These are phyloP conservation scores for Masnerella sp. DNA, from an alignment of 2,888 invertebrate species.

Conservation along the genomic window DNA sequence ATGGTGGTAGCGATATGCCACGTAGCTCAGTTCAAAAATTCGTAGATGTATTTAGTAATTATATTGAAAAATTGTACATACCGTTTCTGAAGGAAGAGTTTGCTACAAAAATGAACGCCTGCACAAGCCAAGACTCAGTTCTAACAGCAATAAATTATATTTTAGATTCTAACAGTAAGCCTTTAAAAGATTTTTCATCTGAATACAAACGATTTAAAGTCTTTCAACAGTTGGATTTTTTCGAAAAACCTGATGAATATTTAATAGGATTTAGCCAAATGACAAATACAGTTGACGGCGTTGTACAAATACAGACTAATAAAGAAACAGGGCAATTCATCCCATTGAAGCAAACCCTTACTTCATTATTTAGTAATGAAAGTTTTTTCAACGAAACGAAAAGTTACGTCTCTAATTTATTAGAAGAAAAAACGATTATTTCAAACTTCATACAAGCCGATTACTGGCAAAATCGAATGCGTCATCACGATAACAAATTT, in stretches of 20 bases:
- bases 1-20: constrained; percentile 13
- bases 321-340: no score
- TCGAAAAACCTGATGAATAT: constrained; percentile 13
- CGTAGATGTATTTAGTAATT: constrained; percentile 9
- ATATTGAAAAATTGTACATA: constrained; percentile 22
- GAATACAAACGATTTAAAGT: constrained; percentile 9
- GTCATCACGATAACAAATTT: no score
- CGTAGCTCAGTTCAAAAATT: constrained; percentile 25
- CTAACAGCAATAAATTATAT: constrained; percentile 2
- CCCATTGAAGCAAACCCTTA: no score
- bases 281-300: no score
- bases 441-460: no score
- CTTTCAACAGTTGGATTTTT: constrained; percentile 1
- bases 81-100: constrained; percentile 26
- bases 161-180: constrained; percentile 8
- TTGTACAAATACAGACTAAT: no score
- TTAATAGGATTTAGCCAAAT: no score
- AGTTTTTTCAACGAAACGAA: no score
- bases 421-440: no score
- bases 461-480: no score
- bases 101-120: background rate
- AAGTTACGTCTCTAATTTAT: no score
- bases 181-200: constrained; percentile 21
- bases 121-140: background rate
- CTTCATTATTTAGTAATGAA: no score